Evolutionary conservation across 1,140 invertebrate genomes (phyloP).

Genomic region (Uloborus diversus): DNA sequence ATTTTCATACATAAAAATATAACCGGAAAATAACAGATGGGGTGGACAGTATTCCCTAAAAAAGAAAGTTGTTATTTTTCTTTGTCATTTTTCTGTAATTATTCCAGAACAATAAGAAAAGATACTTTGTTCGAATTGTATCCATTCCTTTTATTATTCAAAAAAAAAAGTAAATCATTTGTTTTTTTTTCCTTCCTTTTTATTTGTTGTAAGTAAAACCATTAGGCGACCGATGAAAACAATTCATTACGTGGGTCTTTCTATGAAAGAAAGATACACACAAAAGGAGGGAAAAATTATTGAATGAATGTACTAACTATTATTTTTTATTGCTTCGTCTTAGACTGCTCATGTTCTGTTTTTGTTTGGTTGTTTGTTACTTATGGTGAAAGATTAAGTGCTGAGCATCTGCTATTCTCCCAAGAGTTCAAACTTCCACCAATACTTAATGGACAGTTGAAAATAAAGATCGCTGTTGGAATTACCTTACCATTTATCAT

Average conservation of each 20-base stretch:
- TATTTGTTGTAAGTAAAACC: background rate
- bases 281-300: background rate
- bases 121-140: too few species aligned
- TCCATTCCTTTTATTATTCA: too few species aligned
- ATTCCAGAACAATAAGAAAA: too few species aligned
- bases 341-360: background rate
- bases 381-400: slow-evolving; percentile 18
- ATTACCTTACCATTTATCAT: slow-evolving; percentile 22
- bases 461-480: background rate
- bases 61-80: too few species aligned
- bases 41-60: too few species aligned
- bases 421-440: slow-evolving; percentile 29
- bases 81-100: too few species aligned
- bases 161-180: too few species aligned
- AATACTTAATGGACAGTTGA: slow-evolving; percentile 10
- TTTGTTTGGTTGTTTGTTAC: background rate
- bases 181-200: too few species aligned
- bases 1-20: too few species aligned
- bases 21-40: too few species aligned
- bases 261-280: background rate
- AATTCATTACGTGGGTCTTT: background rate
- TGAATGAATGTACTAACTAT: background rate
- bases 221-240: background rate
- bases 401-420: slow-evolving; percentile 19
- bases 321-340: background rate